phyloP scores from a whole-genome alignment of 2,797 vertebrate genomes.

The Rhinichthys osculus region DNA sequence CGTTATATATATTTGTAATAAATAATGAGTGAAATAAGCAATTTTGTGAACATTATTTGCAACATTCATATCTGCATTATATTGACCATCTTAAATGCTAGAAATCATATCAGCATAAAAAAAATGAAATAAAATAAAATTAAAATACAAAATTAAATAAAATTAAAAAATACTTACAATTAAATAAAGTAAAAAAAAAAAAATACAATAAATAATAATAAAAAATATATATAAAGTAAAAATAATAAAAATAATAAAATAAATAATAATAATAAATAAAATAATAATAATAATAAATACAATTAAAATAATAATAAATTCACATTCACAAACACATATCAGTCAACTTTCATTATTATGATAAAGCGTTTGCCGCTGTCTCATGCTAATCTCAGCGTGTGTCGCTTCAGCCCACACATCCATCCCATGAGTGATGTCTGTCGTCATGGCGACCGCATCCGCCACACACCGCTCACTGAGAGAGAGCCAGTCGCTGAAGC shows the following conservation, averaged over 20 bases:
- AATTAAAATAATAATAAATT: too few relatives aligned
- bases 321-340: not conserved
- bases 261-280: too few relatives aligned
- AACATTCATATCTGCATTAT: not conserved
- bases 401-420: conserved; percentile 78
- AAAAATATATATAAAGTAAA: too few relatives aligned
- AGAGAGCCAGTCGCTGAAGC: conserved; percentile 74
- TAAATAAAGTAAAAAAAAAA: not conserved
- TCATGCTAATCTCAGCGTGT: conserved; percentile 57
- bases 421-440: conserved; percentile 80
- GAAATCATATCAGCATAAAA: not conserved
- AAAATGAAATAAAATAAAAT: not conserved
- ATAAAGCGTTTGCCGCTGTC: not conserved
- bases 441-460: conserved; percentile 82
- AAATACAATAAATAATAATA: too few relatives aligned
- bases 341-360: not conserved
- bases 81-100: not conserved
- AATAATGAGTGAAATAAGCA: not conserved
- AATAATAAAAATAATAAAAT: not conserved
- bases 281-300: not conserved
- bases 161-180: not conserved
- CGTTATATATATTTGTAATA: not conserved
- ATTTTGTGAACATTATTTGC: not conserved
- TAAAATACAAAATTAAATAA: too few relatives aligned
- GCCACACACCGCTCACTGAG: conserved; percentile 70